phyloP scores from a whole-genome alignment of 2,888 invertebrate species.

The Zhuqinia jingwanae region DNA sequence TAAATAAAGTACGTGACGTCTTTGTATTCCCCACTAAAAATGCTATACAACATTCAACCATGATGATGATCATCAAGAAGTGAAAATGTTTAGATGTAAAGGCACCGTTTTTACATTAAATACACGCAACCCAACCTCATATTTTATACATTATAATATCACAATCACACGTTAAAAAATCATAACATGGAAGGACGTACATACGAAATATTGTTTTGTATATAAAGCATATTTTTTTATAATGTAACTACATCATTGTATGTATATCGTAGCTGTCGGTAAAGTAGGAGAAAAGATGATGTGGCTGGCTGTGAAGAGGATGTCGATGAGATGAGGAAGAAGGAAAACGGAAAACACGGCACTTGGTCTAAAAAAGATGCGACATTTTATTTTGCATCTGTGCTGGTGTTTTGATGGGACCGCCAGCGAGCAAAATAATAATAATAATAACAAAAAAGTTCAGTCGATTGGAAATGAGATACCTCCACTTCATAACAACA shows the following conservation, averaged over 20 bases:
- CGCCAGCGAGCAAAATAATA: conserved; percentile 23
- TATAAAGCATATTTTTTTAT: too few relatives aligned
- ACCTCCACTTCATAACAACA: too few relatives aligned
- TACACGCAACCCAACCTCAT: too few relatives aligned
- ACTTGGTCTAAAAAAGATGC: neutral
- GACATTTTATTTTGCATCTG: neutral
- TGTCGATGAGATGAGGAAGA: neutral
- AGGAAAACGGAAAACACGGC: neutral
- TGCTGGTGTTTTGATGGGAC: conserved; percentile 16
- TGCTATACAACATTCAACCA: neutral
- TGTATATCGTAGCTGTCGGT: neutral
- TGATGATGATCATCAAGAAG: conserved; percentile 27
- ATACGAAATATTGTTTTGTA: too few relatives aligned
- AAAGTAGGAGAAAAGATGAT: neutral
- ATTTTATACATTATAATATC: too few relatives aligned
- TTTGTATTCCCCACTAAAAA: conserved; percentile 1
- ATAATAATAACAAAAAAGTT: conserved; percentile 5
- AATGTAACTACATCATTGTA: neutral
- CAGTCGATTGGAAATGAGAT: conserved; percentile 63
- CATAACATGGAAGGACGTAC: too few relatives aligned
- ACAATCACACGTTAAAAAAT: too few relatives aligned
- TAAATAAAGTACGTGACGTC: conserved; percentile 58
- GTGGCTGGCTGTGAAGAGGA: neutral
- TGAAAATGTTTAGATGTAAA: neutral
- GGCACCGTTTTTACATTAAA: conserved; percentile 34